These are phyloP conservation scores for Ellobium chinense DNA, from an alignment of 2,888 invertebrate species.

Conservation along the genomic window DNA sequence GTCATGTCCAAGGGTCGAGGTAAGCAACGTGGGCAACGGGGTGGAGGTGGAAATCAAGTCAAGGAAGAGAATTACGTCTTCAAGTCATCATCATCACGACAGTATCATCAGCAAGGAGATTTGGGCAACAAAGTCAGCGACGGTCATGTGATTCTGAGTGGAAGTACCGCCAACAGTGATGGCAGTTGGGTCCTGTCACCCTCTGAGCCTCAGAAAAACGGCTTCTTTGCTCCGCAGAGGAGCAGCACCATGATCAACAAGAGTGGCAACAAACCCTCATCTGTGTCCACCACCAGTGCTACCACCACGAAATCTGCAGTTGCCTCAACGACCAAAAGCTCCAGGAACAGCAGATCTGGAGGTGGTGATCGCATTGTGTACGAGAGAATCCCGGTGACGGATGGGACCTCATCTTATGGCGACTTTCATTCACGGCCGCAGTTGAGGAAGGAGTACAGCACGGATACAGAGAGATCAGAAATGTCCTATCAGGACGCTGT, in stretches of 20 bases:
- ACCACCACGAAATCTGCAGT: neutral
- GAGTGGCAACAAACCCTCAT: neutral
- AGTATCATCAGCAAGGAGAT: neutral
- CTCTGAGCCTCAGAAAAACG: neutral
- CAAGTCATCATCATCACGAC: neutral
- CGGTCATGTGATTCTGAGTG: neutral
- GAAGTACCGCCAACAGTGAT: neutral
- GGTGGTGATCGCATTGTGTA: constrained; percentile 32
- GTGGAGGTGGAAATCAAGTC: neutral
- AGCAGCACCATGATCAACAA: constrained; percentile 41
- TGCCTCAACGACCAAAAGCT: neutral
- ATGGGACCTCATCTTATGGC: too few relatives aligned
- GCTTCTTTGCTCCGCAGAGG: constrained; percentile 26
- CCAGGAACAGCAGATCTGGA: neutral
- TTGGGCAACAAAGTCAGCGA: neutral
- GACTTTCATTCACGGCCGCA: neutral
- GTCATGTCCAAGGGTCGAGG: neutral
- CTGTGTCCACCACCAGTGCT: neutral
- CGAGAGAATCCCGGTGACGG: constrained; percentile 36
- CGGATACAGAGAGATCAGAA: constrained; percentile 4
- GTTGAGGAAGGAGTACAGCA: neutral
- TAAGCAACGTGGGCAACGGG: neutral
- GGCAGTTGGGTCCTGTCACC: constrained; percentile 18
- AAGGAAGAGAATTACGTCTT: constrained; percentile 19
- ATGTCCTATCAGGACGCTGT: constrained; percentile 10